Evolutionary conservation across 2,888 invertebrate species (phyloP), one percentile per base, ranked within the genome.

Genomic region (Sepioteuthis lessoniana): DNA sequence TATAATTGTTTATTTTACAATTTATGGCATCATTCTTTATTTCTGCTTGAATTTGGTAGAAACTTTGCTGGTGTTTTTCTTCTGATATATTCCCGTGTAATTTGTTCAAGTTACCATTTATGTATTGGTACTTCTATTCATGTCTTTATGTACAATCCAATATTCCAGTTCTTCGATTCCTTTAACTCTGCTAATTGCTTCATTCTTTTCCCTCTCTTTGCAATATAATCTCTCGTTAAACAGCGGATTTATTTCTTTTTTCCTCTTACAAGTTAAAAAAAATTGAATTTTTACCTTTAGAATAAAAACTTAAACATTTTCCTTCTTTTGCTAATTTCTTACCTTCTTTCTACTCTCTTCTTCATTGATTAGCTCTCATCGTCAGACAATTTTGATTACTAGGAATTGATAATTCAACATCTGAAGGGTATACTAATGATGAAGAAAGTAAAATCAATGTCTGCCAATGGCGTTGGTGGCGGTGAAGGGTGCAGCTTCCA

Each of bases 401-500:
- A 35, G n/a, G n/a, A 76, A 76, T 76, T 76, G 76, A 76, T 76
- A n/a, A 76, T n/a, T 76, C 76, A n/a, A 35, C n/a, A 76, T 76
- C 76, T 35, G 76, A 76, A 76, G 76, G 76, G 76, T n/a, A 76
- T 76, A 76, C 76, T 76, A 76, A 76, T 76, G 76, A 76, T n/a
- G 76, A 76, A 76, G 76, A 76, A 10, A 35, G n/a, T n/a, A n/a
- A 35, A 76, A 76, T 76, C 76, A 76, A 76, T 76, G 76, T 13
- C 35, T 76, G 76, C 76, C 76, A 35, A n/a, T 76, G 76, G 76
- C n/a, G n/a, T 19, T 76, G 76, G 76, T 76, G 4, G 76, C 76
- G 76, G 76, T 76, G 76, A 35, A n/a, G 76, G 76, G n/a, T 35
- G 76, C n/a, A 76, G 35, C 19, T 76, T n/a, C n/a, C 76, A 76